A percentile compares a stretch with the other conserved stretches of the same genome.
These are phyloP conservation scores for Myiotriccus ornatus DNA, from an alignment of 2,797 vertebrate species.

Conservation along the genomic window DNA sequence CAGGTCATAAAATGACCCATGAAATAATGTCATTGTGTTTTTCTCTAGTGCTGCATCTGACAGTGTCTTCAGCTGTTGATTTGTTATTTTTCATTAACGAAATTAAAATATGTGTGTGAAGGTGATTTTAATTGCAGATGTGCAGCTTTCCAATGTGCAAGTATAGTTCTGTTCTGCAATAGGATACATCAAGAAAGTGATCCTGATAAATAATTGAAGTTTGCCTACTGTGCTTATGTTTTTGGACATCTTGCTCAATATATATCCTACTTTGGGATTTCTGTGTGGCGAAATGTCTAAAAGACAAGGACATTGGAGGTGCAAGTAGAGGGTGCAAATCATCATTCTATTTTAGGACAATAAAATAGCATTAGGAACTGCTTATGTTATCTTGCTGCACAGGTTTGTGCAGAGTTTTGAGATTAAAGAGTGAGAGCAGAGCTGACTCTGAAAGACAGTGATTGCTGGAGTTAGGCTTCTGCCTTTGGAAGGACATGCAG, in stretches of 20 bases:
- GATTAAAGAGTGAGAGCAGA: neutral
- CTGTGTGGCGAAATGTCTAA: neutral
- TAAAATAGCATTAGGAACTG: neutral
- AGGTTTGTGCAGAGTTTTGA: neutral
- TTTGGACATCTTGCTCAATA: neutral
- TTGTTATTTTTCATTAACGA: neutral
- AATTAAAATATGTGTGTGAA: neutral
- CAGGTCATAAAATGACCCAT: neutral
- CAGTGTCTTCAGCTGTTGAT: neutral
- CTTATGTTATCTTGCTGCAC: neutral
- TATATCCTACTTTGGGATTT: neutral
- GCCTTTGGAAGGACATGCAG: neutral
- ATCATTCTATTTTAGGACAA: neutral
- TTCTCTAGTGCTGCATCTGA: neutral
- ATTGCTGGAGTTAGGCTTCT: neutral
- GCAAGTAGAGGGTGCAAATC: neutral
- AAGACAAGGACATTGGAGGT: neutral
- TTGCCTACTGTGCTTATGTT: neutral
- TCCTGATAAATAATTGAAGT: neutral
- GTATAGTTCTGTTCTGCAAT: neutral
- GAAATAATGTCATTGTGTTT: neutral
- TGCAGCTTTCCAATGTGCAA: accelerated
- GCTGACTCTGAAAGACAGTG: neutral
- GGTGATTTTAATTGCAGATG: neutral
- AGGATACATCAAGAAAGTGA: accelerated